Base-by-base conservation (phyloP, 1,140 invertebrate species). In the Rhyzopertha dominica region DNA sequence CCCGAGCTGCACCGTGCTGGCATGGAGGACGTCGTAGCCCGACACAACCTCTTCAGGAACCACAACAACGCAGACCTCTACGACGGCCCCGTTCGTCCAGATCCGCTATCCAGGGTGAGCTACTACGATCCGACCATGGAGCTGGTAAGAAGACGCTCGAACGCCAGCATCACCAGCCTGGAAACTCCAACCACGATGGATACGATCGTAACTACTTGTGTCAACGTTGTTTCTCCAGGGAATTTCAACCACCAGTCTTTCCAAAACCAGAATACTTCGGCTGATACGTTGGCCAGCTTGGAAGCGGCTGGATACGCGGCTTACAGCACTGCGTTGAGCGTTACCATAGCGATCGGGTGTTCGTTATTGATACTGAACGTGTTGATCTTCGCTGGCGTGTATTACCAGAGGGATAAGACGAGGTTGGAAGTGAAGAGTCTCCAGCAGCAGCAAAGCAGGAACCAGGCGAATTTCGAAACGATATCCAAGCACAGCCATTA, bases 1-100 rank as follows among this genome's bases (percentile, higher is more conserved):
- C 94, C 94, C 0, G 90, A 94, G 66, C 76, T 97, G 10, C 91
- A 97, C 69, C 72, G 84, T 28, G 85, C 86, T 0, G 88, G 88
- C 10, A 89, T 90, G 83, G 85, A 90, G 56, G 86, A 89, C 66
- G 86, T 87, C 13, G 82, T 85, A 43, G 80, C 85, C 9, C 75
- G 81, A 44, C 87, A 90, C 69, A 90, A 90, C 69, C 74, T 90
- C 28, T 90, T 91, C 65, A 75, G 80, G 30, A 84, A 85, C 69
- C 83, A 90, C 67, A 82, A 86, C 50, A 86, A 89, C 59, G 79
- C 80, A 26, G 81, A 81, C 48, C 66, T 90, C 9, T 90, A 90
- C 68, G 86, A 88, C 61, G 87, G 87, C 10, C 74, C 81, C 23
- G 86, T 90, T 2, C 75, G 87, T 40, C 80, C 85, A 14, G 85